Base-by-base conservation (phyloP, 1,140 invertebrate species). In the Trypoxylus dichotomus region DNA sequence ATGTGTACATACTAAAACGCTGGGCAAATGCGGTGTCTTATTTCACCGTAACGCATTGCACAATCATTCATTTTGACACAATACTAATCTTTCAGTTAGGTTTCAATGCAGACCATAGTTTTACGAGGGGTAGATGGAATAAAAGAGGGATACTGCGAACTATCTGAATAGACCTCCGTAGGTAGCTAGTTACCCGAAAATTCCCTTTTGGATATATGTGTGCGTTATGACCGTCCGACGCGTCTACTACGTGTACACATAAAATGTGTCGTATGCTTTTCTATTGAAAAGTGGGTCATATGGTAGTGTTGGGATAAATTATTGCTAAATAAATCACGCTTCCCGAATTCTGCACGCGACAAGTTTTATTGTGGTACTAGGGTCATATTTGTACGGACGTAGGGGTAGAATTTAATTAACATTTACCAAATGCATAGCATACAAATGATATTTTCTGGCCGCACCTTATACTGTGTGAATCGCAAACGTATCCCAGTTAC, bases 211-310 rank as follows among this genome's bases (percentile, higher is more conserved):
- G 60, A 68, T 68, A 68, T 11, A 54, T 68, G 13, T 60, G 58
- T 15, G 58, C 21, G 21, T 60, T 60, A 15, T 68, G 27, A 15
- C 60, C 27, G 11, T 68, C n/a, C 21, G 60, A 25, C 60, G 10
- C 60, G 21, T 68, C 60, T 29, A 68, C 60, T 68, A 15, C 60
- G 24, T 54, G 27, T 68, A 68, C 60, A 68, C 60, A 68, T 68
- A 68, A 68, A 68, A 68, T 68, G 60, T 68, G 60, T 68, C 60
- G 60, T 68, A 29, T 21, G 60, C 60, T 68, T 68, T 68, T 68
- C 60, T 68, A 68, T 68, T 76, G 21, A 76, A 76, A 76, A 76
- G 54, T 76, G 75, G 75, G 75, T 76, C 75, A 76, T 76, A 58
- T 76, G 75, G 32, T 32, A 32, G n/a, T 76, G 32, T 58, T 27